Conservation (phyloP, 2,113 vertebrate genomes). For the Laticauda colubrina region DNA sequence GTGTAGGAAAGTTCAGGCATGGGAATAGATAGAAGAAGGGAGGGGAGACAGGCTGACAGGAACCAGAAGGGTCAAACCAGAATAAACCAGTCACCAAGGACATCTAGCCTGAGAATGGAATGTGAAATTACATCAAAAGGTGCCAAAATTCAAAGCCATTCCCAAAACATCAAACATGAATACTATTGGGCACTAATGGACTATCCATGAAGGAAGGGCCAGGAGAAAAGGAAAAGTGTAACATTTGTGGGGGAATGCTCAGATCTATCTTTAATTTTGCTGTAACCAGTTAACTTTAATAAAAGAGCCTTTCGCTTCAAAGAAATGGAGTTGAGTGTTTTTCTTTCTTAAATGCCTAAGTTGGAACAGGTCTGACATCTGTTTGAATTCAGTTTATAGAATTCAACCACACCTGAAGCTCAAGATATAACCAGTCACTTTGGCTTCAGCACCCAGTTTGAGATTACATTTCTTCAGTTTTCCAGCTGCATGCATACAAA, state of each 20-base stretch:
- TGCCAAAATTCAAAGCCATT: not conserved
- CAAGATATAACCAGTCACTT: not conserved
- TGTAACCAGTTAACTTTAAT: not conserved
- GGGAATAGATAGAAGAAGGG: not conserved
- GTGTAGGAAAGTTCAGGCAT: not conserved
- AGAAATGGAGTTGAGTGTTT: not conserved
- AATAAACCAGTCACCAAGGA: not conserved
- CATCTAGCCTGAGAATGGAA: not conserved
- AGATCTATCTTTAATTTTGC: not conserved
- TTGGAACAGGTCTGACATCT: not conserved
- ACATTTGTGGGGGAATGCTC: not conserved
- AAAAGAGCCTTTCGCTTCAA: not conserved
- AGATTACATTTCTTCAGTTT: too few relatives aligned
- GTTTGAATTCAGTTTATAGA: not conserved
- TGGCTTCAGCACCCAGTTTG: not conserved
- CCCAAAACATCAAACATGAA: not conserved
- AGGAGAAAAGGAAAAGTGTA: not conserved
- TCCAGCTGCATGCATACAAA: not conserved
- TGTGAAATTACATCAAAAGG: not conserved
- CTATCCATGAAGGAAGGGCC: not conserved
- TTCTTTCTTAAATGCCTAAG: not conserved
- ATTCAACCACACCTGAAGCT: not conserved
- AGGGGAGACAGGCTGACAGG: not conserved
- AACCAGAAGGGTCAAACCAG: not conserved
- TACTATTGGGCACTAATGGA: not conserved